Evolutionary conservation across 2,888 invertebrate species (phyloP).

Genomic region (Phyllotreta cruciferae): DNA sequence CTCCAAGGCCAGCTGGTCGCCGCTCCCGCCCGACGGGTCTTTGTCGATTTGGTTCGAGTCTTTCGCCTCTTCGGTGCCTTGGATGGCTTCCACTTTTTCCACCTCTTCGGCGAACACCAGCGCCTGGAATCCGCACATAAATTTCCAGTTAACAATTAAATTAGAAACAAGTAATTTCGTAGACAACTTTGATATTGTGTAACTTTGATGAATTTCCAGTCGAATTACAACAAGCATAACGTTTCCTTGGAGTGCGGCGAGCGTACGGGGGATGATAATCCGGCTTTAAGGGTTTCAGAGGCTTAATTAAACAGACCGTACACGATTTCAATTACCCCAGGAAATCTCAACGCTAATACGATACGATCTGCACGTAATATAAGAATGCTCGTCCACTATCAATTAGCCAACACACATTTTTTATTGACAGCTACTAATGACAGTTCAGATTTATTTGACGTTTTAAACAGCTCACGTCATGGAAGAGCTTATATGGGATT

Average conservation of each 20-base stretch:
- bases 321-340: background rate
- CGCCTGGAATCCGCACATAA: conserved; percentile 51
- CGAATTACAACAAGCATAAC: background rate
- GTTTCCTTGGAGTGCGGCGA: background rate
- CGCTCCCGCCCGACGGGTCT: conserved; percentile 63
- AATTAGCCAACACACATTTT: too few species aligned
- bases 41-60: conserved; percentile 66
- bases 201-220: background rate
- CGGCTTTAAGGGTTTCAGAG: too few species aligned
- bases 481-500: too few species aligned
- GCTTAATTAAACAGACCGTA: too few species aligned
- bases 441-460: too few species aligned
- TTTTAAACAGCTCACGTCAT: too few species aligned
- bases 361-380: background rate
- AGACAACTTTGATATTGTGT: too few species aligned
- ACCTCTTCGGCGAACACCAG: conserved; percentile 64
- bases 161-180: too few species aligned
- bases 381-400: too few species aligned
- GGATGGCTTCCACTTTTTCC: conserved; percentile 70
- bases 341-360: background rate
- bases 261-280: background rate
- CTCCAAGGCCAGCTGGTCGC: conserved; percentile 78
- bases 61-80: conserved; percentile 64
- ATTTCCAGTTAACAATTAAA: too few species aligned
- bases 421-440: too few species aligned